Conservation (phyloP, 1,140 invertebrate genomes). For the Zaprionus vittiger region DNA sequence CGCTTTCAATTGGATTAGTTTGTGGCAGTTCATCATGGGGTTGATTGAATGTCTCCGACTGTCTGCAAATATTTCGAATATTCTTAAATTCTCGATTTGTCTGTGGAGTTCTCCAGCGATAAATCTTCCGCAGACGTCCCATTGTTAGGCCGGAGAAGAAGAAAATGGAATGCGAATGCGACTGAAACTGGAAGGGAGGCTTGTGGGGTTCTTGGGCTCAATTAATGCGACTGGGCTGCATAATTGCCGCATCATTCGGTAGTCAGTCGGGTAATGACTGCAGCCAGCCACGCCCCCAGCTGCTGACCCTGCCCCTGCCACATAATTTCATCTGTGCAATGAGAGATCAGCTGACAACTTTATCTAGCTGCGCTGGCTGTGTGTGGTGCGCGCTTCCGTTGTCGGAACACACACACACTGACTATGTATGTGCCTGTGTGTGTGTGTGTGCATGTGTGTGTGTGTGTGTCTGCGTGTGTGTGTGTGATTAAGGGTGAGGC, state of each 20-base stretch:
- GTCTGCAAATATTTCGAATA: slow-evolving; percentile 62
- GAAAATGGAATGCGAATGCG: not conserved
- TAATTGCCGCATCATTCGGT: slow-evolving; percentile 68
- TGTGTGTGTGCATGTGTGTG: not conserved
- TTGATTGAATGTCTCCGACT: slow-evolving; percentile 70
- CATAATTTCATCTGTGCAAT: slow-evolving; percentile 37
- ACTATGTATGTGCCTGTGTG: too few relatives aligned
- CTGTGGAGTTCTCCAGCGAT: slow-evolving; percentile 44
- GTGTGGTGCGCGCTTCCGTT: slow-evolving; percentile 69
- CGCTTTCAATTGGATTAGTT: slow-evolving; percentile 49
- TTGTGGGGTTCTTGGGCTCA: slow-evolving; percentile 36
- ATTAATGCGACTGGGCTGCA: slow-evolving; percentile 53
- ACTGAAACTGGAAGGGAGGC: not conserved
- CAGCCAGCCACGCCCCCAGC: slow-evolving; percentile 24
- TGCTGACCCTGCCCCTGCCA: not conserved
- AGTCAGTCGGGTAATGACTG: slow-evolving; percentile 47
- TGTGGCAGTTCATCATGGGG: slow-evolving; percentile 64
- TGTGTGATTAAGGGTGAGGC: slow-evolving; percentile 31
- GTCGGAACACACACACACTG: slow-evolving; percentile 65
- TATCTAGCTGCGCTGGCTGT: slow-evolving; percentile 65
- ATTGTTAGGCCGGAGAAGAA: slow-evolving; percentile 39
- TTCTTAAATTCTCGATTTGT: slow-evolving; percentile 45
- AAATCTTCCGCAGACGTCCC: slow-evolving; percentile 56
- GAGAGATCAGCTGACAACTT: slow-evolving; percentile 76
- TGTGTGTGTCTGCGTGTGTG: not conserved